phyloP scores from a whole-genome alignment of 2,888 invertebrate species.

The Malthinus flaveolus region DNA sequence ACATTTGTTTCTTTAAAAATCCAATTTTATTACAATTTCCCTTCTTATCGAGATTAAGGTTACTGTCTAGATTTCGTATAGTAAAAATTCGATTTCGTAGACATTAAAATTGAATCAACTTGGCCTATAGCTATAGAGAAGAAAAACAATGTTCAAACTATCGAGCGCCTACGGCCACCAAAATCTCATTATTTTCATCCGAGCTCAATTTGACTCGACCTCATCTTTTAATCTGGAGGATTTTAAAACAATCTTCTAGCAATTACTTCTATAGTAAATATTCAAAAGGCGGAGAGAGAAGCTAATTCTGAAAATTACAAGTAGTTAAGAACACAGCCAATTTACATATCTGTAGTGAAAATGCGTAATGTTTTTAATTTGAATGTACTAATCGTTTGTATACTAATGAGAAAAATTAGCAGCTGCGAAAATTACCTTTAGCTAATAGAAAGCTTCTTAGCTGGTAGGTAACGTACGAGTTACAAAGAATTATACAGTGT shows the following conservation, averaged over 20 bases:
- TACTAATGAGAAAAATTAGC: too few species aligned
- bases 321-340: conserved; percentile 12
- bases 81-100: background rate
- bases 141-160: conserved; percentile 2
- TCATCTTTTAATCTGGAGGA: conserved; percentile 12
- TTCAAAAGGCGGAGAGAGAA: conserved; percentile 5
- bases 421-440: too few species aligned
- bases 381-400: too few species aligned
- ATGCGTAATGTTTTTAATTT: too few species aligned
- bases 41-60: background rate
- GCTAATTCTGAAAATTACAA: conserved; percentile 10
- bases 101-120: background rate
- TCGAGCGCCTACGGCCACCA: conserved; percentile 3
- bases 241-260: conserved; percentile 17
- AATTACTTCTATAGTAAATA: conserved; percentile 12
- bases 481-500: too few species aligned
- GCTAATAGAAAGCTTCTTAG: too few species aligned
- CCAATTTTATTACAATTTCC: conserved; percentile 3
- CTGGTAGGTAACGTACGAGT: too few species aligned
- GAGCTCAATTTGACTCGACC: conserved; percentile 10
- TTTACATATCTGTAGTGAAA: conserved; percentile 5
- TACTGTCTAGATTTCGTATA: background rate
- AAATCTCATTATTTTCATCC: conserved; percentile 8
- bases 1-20: conserved; percentile 3
- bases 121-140: background rate